These are phyloP conservation scores for Muricea muricata DNA, from an alignment of 92 coral and sea anemone genomes.

Conservation along the genomic window DNA sequence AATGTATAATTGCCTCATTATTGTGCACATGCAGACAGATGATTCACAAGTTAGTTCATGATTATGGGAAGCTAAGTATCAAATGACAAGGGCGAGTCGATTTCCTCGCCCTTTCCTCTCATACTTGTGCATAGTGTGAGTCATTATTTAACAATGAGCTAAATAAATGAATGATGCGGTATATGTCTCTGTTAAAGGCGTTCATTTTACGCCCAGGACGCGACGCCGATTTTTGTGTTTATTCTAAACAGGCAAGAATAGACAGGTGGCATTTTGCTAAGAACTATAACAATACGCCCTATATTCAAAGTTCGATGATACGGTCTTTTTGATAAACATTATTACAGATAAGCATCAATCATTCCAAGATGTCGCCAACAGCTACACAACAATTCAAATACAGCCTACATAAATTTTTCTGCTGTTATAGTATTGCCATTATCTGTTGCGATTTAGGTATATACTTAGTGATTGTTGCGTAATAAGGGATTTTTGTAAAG, in stretches of 20 bases:
- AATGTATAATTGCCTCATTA: neutral
- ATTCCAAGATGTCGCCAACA: neutral
- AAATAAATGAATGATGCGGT: neutral
- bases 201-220: slow-evolving; percentile 10
- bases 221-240: slow-evolving; percentile 18
- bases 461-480: too few relatives aligned
- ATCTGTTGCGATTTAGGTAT: neutral
- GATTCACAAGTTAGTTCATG: neutral
- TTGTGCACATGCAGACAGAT: neutral
- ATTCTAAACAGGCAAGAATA: neutral
- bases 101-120: neutral
- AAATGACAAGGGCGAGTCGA: neutral
- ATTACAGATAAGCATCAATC: neutral
- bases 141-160: neutral
- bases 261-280: neutral
- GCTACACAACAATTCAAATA: neutral
- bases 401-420: neutral
- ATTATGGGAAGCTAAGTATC: neutral
- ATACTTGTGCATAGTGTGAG: neutral
- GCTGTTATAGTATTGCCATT: neutral
- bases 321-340: neutral
- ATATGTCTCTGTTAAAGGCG: neutral
- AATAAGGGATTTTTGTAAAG: too few relatives aligned
- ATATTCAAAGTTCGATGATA: neutral
- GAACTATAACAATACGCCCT: neutral